A percentile compares a stretch with the other conserved stretches of the same genome.
Evolutionary conservation across 1,140 invertebrate genomes (phyloP).

Genomic region (Drosophila mayri): DNA sequence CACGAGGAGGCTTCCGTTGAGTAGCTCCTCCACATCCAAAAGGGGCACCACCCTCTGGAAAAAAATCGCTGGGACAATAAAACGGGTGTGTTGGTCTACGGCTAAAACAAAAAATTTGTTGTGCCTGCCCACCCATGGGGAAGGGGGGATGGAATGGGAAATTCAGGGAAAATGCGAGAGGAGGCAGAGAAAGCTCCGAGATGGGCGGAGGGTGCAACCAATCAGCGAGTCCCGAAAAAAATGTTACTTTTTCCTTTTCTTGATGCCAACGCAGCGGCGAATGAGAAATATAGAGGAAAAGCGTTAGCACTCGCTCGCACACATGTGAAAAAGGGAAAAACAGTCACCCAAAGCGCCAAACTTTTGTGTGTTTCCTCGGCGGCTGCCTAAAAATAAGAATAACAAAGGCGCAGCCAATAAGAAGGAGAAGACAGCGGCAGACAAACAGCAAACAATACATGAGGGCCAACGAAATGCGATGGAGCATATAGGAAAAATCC

Average conservation of each 20-base stretch:
- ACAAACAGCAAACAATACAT: conserved; percentile 67
- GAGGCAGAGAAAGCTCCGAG: conserved; percentile 34
- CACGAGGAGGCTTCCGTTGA: conserved; percentile 22
- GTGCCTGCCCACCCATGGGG: conserved; percentile 32
- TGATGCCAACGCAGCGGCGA: conserved; percentile 72
- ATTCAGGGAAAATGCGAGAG: background rate
- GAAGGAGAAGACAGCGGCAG: conserved; percentile 60
- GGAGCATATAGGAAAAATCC: background rate
- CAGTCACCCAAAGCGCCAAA: conserved; percentile 47
- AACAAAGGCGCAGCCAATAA: conserved; percentile 58
- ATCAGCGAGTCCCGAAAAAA: conserved; percentile 70
- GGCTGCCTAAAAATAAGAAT: conserved; percentile 74
- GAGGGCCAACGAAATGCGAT: conserved; percentile 4
- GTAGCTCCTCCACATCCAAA: conserved; percentile 10
- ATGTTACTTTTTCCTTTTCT: conserved; percentile 77
- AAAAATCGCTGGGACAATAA: conserved; percentile 55
- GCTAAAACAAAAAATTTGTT: conserved; percentile 76
- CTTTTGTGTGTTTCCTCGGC: conserved; percentile 75
- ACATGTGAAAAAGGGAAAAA: conserved; percentile 11
- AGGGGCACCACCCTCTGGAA: conserved; percentile 4
- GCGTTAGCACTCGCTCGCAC: conserved; percentile 47
- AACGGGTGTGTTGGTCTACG: conserved; percentile 74
- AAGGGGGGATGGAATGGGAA: background rate
- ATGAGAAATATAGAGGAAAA: conserved; percentile 78
- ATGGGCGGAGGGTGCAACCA: conserved; percentile 59